Evolutionary conservation across 2,113 vertebrate genomes (phyloP), one percentile per base, ranked within the genome.

Genomic region (Scatophagus argus): DNA sequence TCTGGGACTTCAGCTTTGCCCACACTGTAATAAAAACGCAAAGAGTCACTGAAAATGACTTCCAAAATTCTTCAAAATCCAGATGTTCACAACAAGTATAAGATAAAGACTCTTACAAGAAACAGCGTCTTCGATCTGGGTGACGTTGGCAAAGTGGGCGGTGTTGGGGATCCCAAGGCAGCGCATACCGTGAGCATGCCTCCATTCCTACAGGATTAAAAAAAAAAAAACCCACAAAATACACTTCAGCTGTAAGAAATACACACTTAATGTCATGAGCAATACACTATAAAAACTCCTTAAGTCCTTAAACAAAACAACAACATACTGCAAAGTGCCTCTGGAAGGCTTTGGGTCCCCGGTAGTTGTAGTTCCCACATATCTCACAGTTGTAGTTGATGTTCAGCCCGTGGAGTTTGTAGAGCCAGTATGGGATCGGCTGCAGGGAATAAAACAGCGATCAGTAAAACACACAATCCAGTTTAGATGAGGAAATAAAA

Each of bases 361-460:
- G 90, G 95, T 99, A 99, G 0, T 97, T 99, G 91, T 99, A 99
- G 93, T 99, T 99, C 6, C 98, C 97, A 81, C 98, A 99, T 29
- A 99, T 99, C 94, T 99, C 98, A 93, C 98, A 99, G 83, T 99
- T 99, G 94, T 99, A 99, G 94, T 99, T 99, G 94, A 99, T 99
- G 88, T 99, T 99, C 43, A 99, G 90, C 2, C 98, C 98, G 0
- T 99, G 98, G 3, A 99, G 93, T 78, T 99, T 99, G 23, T 99
- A 99, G 2, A 99, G 74, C 98, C 98, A 99, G 92, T 99, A 99
- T 0, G 98, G 98, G 51, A 99, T 99, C 0, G 98, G 97, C 97
- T 99, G 80, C 0, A 92, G 74, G 64, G 63, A 75, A 41, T 6
- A 5, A 58, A 44, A 61, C 8, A 76, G 31, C 21, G 23, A 31